phyloP scores from a whole-genome alignment of 2,888 invertebrate species.

The Paralinhomoeus sp. region DNA sequence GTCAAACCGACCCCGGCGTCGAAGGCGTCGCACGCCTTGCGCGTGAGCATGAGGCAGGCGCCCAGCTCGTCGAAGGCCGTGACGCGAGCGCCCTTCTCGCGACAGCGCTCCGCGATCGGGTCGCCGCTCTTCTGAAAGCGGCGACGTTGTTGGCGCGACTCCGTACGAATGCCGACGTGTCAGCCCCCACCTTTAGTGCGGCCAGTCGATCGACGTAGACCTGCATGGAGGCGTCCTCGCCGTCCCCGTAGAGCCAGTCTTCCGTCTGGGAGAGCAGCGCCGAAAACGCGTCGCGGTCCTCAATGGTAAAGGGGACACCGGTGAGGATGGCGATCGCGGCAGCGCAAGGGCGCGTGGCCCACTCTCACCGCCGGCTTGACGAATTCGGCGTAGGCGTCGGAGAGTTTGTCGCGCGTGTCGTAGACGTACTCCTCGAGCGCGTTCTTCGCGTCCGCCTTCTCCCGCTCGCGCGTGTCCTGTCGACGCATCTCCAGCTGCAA shows the following conservation, averaged over 20 bases:
- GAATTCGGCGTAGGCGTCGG: conserved; percentile 48
- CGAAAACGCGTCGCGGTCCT: conserved; percentile 24
- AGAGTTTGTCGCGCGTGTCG: conserved; percentile 67
- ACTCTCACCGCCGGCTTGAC: conserved; percentile 42
- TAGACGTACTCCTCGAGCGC: conserved; percentile 95
- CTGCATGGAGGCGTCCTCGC: conserved; percentile 66
- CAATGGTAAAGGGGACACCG: no score
- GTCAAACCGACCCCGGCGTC: conserved; percentile 41
- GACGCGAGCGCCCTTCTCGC: conserved; percentile 57
- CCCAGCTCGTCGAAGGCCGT: conserved; percentile 56
- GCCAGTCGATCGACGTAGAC: conserved; percentile 38
- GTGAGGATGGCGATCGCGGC: no score
- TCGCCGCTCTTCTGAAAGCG: conserved; percentile 47
- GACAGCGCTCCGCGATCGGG: conserved; percentile 57
- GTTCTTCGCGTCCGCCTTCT: conserved; percentile 80
- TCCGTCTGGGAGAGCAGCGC: conserved; percentile 56
- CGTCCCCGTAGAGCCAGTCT: conserved; percentile 89
- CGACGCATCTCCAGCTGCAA: conserved; percentile 36
- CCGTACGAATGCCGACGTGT: background rate
- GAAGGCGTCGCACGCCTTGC: conserved; percentile 38
- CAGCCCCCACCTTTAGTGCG: conserved; percentile 29
- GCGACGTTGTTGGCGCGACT: no score
- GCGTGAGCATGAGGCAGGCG: conserved; percentile 49
- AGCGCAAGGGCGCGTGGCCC: no score
- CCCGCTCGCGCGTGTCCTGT: conserved; percentile 73